These are phyloP conservation scores for Palythoa grandiflora DNA, from an alignment of 92 coral and sea anemone species.

Conservation along the genomic window DNA sequence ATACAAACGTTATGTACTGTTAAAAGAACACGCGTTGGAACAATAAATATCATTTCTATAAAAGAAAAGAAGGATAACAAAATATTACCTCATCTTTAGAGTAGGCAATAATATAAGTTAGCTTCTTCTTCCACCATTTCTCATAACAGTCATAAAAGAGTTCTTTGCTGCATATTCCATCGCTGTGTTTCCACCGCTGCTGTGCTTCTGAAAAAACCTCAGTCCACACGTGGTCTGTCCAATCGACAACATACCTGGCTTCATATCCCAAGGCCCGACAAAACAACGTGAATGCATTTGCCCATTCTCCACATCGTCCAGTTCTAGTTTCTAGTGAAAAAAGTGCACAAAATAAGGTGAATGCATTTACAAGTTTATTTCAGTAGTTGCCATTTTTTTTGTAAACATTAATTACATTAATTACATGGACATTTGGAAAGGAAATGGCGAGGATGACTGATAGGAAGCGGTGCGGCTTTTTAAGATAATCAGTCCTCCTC, in stretches of 20 bases:
- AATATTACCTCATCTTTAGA: constrained; percentile 67
- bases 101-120: constrained; percentile 86
- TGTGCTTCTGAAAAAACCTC: constrained; percentile 91
- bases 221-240: constrained; percentile 99
- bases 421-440: no score
- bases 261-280: constrained; percentile 88
- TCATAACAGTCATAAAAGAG: constrained; percentile 72
- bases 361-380: no score
- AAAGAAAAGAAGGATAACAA: no score
- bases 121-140: constrained; percentile 84
- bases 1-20: no score
- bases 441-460: no score
- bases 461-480: no score
- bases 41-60: no score
- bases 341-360: no score
- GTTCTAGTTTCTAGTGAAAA: constrained; percentile 78
- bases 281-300: constrained; percentile 90
- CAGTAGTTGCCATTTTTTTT: no score
- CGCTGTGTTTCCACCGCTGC: constrained; percentile 91
- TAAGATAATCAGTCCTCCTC: no score
- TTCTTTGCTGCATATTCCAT: constrained; percentile 81
- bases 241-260: constrained; percentile 87
- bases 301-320: constrained; percentile 99
- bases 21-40: no score
- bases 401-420: no score